Evolutionary conservation across 92 coral and sea anemone genomes (phyloP).

Genomic region (Paramuricea clavata): DNA sequence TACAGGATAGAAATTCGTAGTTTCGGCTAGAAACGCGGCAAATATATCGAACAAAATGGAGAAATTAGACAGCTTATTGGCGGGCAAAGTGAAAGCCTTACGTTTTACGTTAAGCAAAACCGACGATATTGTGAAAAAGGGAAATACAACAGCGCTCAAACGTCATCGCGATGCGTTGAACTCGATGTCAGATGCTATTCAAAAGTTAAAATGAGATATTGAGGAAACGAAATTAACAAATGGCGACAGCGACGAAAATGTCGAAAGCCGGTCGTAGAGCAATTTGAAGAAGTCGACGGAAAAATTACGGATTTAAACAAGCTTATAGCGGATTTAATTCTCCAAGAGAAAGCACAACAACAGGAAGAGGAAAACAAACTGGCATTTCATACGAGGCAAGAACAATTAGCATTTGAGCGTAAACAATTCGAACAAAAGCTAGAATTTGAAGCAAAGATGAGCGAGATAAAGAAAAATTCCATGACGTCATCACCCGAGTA

Average conservation of each 20-base stretch:
- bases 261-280: neutral
- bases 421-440: too few species aligned
- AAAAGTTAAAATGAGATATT: neutral
- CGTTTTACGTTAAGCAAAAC: neutral
- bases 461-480: too few species aligned
- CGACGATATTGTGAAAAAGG: neutral
- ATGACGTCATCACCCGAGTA: neutral
- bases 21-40: neutral
- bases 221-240: neutral
- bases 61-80: neutral
- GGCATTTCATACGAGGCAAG: neutral
- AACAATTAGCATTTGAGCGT: neutral
- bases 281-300: neutral
- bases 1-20: too few species aligned
- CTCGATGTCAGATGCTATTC: neutral
- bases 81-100: neutral
- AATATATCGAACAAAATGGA: neutral
- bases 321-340: too few species aligned
- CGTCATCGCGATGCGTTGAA: neutral
- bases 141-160: neutral
- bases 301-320: neutral
- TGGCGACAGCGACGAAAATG: neutral
- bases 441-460: too few species aligned
- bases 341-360: too few species aligned
- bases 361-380: too few species aligned